These are phyloP conservation scores for Pagrus major DNA, from an alignment of 2,113 vertebrate species.

Conservation along the genomic window DNA sequence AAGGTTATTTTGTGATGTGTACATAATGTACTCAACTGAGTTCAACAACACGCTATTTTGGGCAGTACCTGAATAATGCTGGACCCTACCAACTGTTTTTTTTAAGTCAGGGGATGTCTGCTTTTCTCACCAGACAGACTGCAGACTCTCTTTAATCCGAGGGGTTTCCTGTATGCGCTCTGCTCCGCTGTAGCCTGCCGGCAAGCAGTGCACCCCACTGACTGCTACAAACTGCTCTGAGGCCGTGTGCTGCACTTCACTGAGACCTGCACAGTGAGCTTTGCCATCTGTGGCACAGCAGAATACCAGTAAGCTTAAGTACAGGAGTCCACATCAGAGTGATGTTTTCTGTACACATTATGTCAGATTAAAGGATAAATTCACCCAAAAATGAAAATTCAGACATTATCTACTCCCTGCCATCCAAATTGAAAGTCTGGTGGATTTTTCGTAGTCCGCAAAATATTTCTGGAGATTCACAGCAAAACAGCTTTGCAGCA, in stretches of 20 bases:
- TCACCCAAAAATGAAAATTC: not conserved
- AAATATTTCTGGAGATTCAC: too few species aligned
- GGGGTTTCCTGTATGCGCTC: conserved; percentile 41
- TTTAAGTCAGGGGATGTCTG: not conserved
- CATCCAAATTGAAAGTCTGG: too few species aligned
- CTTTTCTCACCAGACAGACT: conserved; percentile 2
- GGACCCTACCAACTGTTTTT: conserved; percentile 5
- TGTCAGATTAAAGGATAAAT: not conserved
- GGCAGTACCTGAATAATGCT: not conserved
- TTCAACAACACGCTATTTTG: conserved; percentile 33
- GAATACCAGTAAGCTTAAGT: not conserved
- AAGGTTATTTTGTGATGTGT: conserved; percentile 45
- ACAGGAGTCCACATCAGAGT: not conserved
- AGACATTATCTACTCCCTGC: too few species aligned
- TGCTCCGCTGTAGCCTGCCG: conserved; percentile 9
- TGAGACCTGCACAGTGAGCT: conserved; percentile 23
- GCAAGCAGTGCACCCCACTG: conserved; percentile 10
- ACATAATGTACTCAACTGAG: conserved; percentile 32
- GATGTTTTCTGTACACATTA: not conserved
- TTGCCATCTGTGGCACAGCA: conserved; percentile 19
- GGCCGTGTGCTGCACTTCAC: conserved; percentile 3
- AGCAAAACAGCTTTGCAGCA: too few species aligned
- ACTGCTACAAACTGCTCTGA: conserved; percentile 23
- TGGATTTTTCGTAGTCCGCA: too few species aligned
- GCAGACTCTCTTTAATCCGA: conserved; percentile 22